Evolutionary conservation across 1,140 invertebrate species (phyloP).

Genomic region (Oreohelix idahoensis): DNA sequence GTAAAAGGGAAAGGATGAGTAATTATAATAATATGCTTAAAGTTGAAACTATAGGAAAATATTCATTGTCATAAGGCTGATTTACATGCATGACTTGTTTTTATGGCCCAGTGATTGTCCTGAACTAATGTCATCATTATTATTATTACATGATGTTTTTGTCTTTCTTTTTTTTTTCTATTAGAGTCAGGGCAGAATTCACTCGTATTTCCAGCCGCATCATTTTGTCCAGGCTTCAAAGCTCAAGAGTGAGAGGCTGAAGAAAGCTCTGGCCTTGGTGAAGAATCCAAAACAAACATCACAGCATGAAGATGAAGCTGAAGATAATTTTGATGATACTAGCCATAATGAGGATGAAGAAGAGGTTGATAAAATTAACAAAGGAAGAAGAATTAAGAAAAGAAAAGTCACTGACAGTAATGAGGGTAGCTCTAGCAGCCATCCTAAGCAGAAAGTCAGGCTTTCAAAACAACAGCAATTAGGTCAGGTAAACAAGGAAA

Average conservation of each 20-base stretch:
- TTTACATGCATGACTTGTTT: no score
- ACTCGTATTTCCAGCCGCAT: conserved; percentile 58
- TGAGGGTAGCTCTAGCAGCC: not conserved
- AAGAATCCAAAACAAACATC: conserved; percentile 6
- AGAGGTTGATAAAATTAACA: not conserved
- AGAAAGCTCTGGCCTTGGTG: conserved; percentile 43
- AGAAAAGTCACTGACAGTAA: conserved; percentile 6
- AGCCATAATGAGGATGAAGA: not conserved
- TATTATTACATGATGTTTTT: not conserved
- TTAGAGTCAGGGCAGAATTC: conserved; percentile 59
- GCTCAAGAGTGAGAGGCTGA: conserved; percentile 53
- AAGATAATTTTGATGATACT: conserved; percentile 5
- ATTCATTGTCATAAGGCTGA: no score
- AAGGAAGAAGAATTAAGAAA: not conserved
- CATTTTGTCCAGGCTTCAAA: conserved; percentile 49
- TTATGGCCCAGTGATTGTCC: no score
- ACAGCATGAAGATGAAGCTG: conserved; percentile 13
- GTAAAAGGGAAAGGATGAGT: no score
- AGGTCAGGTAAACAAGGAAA: no score
- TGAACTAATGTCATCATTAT: no score
- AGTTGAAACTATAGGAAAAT: no score
- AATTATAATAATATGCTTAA: no score
- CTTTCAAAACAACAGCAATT: not conserved
- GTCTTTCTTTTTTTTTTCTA: conserved; percentile 28
- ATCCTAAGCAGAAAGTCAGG: not conserved